These are phyloP conservation scores for Cassiopea xamachana DNA, from an alignment of 30 jellyfish, hydroid and myxozoan genomes.

Conservation along the genomic window DNA sequence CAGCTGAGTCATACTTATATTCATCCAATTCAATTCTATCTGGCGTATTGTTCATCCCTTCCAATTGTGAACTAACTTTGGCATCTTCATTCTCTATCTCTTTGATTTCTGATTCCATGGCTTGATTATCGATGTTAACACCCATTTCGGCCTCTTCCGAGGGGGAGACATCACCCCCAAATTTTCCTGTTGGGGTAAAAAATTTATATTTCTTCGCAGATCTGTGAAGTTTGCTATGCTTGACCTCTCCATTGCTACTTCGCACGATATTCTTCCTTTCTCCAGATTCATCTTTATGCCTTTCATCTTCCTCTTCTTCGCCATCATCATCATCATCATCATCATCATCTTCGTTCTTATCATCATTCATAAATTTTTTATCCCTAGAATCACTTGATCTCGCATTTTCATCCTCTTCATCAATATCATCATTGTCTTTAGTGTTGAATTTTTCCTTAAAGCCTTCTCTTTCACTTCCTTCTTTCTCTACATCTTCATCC, in stretches of 20 bases:
- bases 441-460: not conserved
- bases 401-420: slow-evolving; percentile 29
- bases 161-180: slow-evolving; percentile 39
- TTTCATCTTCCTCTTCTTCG: slow-evolving; percentile 24
- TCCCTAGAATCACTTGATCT: slow-evolving; percentile 13
- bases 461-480: slow-evolving; percentile 21
- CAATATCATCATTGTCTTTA: slow-evolving; percentile 13
- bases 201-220: slow-evolving; percentile 43
- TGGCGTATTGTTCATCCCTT: slow-evolving; percentile 9
- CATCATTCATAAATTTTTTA: not conserved
- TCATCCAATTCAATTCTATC: slow-evolving; percentile 35
- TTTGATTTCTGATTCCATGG: slow-evolving; percentile 69
- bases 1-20: slow-evolving; percentile 52
- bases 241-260: not conserved
- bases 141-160: slow-evolving; percentile 72
- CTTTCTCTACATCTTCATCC: slow-evolving; percentile 15
- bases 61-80: slow-evolving; percentile 34
- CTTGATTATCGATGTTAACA: slow-evolving; percentile 65
- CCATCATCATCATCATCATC: slow-evolving; percentile 39
- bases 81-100: slow-evolving; percentile 58
- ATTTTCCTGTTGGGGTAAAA: slow-evolving; percentile 34
- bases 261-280: slow-evolving; percentile 47
- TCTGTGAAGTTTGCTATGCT: not conserved
- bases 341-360: slow-evolving; percentile 22
- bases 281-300: slow-evolving; percentile 10